These are phyloP conservation scores for Rotaria macrura DNA, from an alignment of 2,888 invertebrate genomes.

Conservation along the genomic window DNA sequence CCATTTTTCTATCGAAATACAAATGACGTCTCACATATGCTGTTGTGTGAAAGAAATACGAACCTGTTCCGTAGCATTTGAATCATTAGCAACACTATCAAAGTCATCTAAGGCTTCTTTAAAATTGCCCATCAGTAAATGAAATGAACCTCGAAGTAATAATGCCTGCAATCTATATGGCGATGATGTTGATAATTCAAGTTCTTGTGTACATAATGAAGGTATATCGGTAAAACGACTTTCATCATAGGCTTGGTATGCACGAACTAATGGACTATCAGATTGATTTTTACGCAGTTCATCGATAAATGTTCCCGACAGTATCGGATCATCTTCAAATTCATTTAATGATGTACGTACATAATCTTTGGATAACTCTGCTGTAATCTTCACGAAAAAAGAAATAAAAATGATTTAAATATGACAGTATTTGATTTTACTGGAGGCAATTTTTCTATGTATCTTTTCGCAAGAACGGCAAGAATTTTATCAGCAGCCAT, in stretches of 20 bases:
- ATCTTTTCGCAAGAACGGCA: not conserved
- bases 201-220: conserved; percentile 67
- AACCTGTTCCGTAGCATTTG: not conserved
- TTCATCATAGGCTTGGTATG: conserved; percentile 61
- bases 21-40: no score
- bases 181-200: conserved; percentile 47
- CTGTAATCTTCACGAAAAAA: conserved; percentile 43
- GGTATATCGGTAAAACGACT: conserved; percentile 69
- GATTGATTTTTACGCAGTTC: conserved; percentile 35
- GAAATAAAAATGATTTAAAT: not conserved
- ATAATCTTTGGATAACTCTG: conserved; percentile 73
- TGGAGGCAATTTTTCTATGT: not conserved
- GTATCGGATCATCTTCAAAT: conserved; percentile 74
- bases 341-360: conserved; percentile 75
- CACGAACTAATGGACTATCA: conserved; percentile 61
- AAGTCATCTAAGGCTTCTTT: conserved; percentile 54
- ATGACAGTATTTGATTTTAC: not conserved
- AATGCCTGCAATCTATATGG: conserved; percentile 53
- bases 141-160: conserved; percentile 72
- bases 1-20: no score
- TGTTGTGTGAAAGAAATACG: no score
- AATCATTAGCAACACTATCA: conserved; percentile 41
- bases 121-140: conserved; percentile 60
- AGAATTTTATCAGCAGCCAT: conserved; percentile 17
- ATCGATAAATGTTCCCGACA: conserved; percentile 47